A percentile compares a stretch with the other conserved stretches of the same genome.
These are phyloP conservation scores for Anthoscopus minutus DNA, from an alignment of 2,113 vertebrate species.

Conservation along the genomic window DNA sequence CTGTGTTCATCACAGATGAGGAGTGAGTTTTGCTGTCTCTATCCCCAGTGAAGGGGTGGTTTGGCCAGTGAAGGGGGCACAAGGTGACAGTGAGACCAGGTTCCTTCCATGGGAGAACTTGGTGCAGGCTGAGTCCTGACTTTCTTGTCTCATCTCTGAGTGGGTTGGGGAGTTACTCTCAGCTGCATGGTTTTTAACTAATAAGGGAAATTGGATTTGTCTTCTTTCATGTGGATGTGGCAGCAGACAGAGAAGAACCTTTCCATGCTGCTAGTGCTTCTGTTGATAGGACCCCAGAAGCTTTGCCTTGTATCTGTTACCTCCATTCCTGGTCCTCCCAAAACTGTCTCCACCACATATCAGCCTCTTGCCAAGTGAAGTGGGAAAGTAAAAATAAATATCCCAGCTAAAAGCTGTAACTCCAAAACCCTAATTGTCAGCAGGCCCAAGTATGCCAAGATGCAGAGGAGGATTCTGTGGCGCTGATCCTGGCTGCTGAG, in stretches of 20 bases:
- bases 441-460: background rate
- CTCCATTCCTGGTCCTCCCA: background rate
- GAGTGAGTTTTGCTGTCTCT: background rate
- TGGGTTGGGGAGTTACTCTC: background rate
- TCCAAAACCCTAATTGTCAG: background rate
- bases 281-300: background rate
- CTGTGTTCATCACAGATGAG: fast-evolving
- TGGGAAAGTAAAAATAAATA: slow-evolving; percentile 14
- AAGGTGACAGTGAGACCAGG: fast-evolving
- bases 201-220: background rate
- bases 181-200: background rate
- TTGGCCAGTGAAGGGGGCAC: background rate
- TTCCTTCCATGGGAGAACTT: background rate
- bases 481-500: background rate
- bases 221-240: fast-evolving
- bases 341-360: background rate
- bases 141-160: background rate
- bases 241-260: background rate
- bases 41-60: too few species aligned
- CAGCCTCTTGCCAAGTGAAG: background rate
- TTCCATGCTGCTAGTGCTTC: background rate
- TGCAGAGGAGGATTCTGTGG: background rate
- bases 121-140: background rate
- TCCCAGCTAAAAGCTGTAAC: background rate
- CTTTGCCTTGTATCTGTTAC: background rate